Percentiles rank a stretch among this genome's conserved stretches.
These are phyloP conservation scores for Spheniscus humboldti DNA, from an alignment of 2,797 vertebrate genomes.

Conservation along the genomic window DNA sequence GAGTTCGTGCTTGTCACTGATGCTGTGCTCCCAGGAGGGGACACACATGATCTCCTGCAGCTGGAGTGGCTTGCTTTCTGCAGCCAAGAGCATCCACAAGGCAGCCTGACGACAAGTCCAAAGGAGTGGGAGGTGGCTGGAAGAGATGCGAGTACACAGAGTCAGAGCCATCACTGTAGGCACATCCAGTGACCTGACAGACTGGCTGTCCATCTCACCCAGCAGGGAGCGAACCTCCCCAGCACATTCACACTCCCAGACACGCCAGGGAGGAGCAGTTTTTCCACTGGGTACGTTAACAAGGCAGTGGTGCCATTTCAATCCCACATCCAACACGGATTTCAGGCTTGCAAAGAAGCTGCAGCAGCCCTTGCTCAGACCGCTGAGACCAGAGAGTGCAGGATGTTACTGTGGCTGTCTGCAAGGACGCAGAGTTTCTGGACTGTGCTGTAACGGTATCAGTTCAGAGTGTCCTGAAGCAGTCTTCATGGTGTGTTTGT, in stretches of 20 bases:
- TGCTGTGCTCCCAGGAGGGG: neutral
- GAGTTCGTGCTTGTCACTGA: neutral
- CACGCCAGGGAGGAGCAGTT: neutral
- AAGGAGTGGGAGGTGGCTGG: neutral
- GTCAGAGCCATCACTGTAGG: neutral
- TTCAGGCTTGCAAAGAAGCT: neutral
- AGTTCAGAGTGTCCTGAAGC: neutral
- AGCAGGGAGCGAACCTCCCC: rapidly evolving
- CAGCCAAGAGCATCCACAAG: neutral
- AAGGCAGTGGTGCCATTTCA: neutral
- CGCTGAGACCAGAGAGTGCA: neutral
- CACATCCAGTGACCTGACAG: neutral
- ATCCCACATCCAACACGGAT: rapidly evolving
- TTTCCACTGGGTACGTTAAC: neutral
- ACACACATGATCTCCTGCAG: neutral
- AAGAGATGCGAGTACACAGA: neutral
- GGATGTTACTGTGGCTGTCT: neutral
- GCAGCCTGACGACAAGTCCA: rapidly evolving
- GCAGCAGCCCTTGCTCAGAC: neutral
- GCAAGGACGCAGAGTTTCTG: neutral
- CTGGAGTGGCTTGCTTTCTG: neutral
- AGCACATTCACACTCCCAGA: neutral
- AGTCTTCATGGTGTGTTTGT: neutral
- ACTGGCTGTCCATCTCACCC: neutral
- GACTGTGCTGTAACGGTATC: neutral